Conservation (phyloP, 2,888 invertebrate species). For the Ennomos fuscantarius region DNA sequence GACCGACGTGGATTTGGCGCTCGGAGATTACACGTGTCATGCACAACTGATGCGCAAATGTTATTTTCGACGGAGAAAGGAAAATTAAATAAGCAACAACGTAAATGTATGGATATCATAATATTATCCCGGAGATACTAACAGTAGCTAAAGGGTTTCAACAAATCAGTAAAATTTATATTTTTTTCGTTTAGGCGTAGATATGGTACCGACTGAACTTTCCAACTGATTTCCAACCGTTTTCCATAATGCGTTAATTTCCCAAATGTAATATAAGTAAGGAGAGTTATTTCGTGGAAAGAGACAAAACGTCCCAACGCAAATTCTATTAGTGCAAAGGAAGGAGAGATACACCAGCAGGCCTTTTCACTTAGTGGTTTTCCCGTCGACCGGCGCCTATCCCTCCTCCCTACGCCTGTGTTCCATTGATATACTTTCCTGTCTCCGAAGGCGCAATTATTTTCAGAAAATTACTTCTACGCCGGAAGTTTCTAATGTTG, state of each 20-base stretch:
- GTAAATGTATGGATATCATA: neutral
- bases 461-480: slow-evolving; percentile 33
- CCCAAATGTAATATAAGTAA: slow-evolving; percentile 32
- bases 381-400: slow-evolving; percentile 52
- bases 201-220: no score
- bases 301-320: slow-evolving; percentile 49
- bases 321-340: slow-evolving; percentile 64
- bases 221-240: slow-evolving; percentile 2
- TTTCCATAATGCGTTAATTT: slow-evolving; percentile 16
- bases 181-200: no score
- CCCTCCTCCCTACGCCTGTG: slow-evolving; percentile 32
- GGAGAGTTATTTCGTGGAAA: slow-evolving; percentile 46
- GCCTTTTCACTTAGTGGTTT: slow-evolving; percentile 63
- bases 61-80: slow-evolving; percentile 19
- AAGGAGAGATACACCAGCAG: slow-evolving; percentile 51
- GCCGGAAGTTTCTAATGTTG: slow-evolving; percentile 7
- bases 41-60: slow-evolving; percentile 33
- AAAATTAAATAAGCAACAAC: slow-evolving; percentile 3
- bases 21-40: slow-evolving; percentile 47
- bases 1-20: slow-evolving; percentile 42
- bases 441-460: slow-evolving; percentile 42
- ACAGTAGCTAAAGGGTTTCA: no score
- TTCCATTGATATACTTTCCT: slow-evolving; percentile 46
- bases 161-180: no score
- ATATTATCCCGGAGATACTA: neutral